Conservation (phyloP, 2,113 vertebrate genomes). For the Lophotis ruficrista region DNA sequence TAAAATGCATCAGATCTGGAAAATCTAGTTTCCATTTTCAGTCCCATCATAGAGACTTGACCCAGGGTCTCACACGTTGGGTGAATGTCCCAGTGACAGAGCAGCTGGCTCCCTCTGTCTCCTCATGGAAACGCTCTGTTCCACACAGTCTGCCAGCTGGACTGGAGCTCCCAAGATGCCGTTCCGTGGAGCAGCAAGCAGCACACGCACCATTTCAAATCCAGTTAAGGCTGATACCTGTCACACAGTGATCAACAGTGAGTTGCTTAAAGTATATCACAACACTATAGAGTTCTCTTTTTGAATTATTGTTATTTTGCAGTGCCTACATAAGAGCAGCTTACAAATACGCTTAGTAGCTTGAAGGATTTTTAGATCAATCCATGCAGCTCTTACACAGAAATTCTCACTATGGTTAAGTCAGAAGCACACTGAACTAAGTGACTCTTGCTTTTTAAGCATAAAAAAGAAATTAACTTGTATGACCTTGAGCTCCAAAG, state of each 20-base stretch:
- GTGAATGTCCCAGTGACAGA: background rate
- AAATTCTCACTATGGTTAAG: background rate
- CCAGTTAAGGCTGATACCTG: background rate
- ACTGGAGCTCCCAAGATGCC: background rate
- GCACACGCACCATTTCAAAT: background rate
- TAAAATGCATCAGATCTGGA: background rate
- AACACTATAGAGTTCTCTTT: background rate
- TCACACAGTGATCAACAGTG: background rate
- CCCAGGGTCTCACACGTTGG: background rate
- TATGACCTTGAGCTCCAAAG: background rate
- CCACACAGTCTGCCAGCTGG: background rate
- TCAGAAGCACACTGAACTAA: background rate
- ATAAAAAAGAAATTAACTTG: background rate
- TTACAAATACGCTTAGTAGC: background rate
- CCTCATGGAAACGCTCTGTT: background rate
- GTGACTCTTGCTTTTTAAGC: background rate
- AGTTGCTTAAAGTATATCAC: background rate
- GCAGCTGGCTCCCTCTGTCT: background rate
- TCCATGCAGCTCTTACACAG: background rate
- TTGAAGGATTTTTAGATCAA: background rate
- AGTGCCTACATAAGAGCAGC: background rate
- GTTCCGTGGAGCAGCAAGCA: background rate
- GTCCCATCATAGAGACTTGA: background rate
- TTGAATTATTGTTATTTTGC: background rate
- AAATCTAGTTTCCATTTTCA: background rate